Percentiles rank a stretch among this genome's conserved stretches.
These are phyloP conservation scores for Desmodus rotundus DNA, from an alignment of 2,113 vertebrate genomes.

Conservation along the genomic window DNA sequence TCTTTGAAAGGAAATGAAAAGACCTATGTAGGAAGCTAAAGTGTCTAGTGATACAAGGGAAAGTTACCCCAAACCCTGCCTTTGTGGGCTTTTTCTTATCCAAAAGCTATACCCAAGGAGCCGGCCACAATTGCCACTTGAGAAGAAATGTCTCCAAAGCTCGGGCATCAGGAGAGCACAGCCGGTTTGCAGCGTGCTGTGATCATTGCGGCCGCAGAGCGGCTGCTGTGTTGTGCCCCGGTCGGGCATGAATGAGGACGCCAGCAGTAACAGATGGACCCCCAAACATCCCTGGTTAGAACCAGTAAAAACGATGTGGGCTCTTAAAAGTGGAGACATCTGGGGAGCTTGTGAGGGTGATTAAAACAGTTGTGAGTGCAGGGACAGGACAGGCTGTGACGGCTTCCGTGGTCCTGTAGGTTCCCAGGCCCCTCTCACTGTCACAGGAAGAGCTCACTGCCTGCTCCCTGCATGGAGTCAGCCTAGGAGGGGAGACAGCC, in stretches of 20 bases:
- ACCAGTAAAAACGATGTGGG: background rate
- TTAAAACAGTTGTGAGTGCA: background rate
- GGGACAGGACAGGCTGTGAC: background rate
- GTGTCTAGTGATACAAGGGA: background rate
- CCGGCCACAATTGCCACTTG: background rate
- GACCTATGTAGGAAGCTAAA: background rate
- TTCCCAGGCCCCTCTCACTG: background rate
- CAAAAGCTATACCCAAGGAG: background rate
- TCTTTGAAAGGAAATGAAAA: slow-evolving; percentile 13
- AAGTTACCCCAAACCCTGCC: background rate
- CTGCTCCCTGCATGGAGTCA: background rate
- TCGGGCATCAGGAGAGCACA: background rate
- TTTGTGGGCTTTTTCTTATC: background rate
- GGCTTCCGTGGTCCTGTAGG: background rate
- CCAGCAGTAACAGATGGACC: background rate
- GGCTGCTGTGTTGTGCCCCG: background rate
- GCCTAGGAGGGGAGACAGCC: background rate
- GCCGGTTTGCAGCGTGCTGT: background rate
- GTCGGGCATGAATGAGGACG: background rate
- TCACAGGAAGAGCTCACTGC: background rate
- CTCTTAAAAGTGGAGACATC: background rate
- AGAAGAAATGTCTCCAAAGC: background rate
- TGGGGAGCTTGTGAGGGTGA: background rate
- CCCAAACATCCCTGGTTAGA: background rate
- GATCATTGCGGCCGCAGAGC: background rate